Evolutionary conservation across 1,140 invertebrate species (phyloP).

Genomic region (Arctopsyche grandis): DNA sequence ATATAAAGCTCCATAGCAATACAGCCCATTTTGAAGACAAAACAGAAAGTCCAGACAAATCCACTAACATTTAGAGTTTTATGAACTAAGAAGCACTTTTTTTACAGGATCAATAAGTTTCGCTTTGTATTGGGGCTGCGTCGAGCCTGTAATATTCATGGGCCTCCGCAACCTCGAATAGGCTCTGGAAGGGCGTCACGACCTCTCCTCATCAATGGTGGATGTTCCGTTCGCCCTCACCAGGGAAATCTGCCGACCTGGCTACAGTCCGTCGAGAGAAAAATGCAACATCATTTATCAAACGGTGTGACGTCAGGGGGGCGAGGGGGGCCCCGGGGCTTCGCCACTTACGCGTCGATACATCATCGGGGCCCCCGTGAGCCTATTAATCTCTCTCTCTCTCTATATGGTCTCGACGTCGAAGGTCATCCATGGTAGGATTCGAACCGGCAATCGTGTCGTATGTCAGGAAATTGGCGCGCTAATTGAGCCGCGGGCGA

Average conservation of each 20-base stretch:
- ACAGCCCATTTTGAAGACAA: too few relatives aligned
- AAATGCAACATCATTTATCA: constrained; percentile 11
- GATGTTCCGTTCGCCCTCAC: not conserved
- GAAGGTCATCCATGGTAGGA: not conserved
- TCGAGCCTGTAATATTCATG: too few relatives aligned
- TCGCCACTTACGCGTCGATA: not conserved
- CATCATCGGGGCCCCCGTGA: not conserved
- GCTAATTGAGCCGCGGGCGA: not conserved
- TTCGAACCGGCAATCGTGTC: not conserved
- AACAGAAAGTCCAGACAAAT: too few relatives aligned
- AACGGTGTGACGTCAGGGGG: not conserved
- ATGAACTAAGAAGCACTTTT: too few relatives aligned
- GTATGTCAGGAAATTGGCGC: not conserved
- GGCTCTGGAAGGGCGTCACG: not conserved
- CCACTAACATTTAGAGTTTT: too few relatives aligned
- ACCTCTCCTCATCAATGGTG: not conserved
- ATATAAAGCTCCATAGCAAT: too few relatives aligned
- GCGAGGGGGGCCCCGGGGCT: too few relatives aligned
- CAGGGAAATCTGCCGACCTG: not conserved
- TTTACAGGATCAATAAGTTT: too few relatives aligned
- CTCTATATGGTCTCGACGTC: not conserved
- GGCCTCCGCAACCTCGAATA: too few relatives aligned
- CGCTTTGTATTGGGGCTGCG: too few relatives aligned
- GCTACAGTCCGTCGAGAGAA: not conserved
- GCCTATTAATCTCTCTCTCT: not conserved